Evolutionary conservation across 2,797 vertebrate species (phyloP), one percentile per base, ranked within the genome.

Genomic region (Macrochelys suwanniensis): DNA sequence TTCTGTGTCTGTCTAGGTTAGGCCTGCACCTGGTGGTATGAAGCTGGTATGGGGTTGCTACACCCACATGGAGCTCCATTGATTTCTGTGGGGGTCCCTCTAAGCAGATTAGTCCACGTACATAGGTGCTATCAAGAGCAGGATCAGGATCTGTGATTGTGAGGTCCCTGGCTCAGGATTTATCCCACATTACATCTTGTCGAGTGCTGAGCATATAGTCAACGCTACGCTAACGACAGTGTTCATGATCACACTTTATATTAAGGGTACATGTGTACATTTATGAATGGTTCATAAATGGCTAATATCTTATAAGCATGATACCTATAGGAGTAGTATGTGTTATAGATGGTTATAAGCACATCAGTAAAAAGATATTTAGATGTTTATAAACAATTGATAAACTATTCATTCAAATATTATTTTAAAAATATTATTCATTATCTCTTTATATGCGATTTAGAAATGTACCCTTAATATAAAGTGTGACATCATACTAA

Each of bases 251-350:
- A 47, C 71, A 47, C 42, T 47, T 28, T 31, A 49, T 49, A 77
- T 13, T 77, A 47, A 77, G 26, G 74, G 6, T 26, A 47, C 25
- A 23, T 33, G 31, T 61, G 31, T 33, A 61, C 31, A 61, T 61
- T 33, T 61, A 31, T 61, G 57, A 61, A 61, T 61, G 57, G 57
- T 61, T 61, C 59, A 61, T 61, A 33, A 61, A 61, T 31, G 26
- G 31, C 57, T 59, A 26, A 59, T 61, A 61, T 61, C 59, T 33
- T 15, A 81, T 56, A 61, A 79, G 37, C 53, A 54, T 9, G 53
- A 23, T 23, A 6, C 51, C 68, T 77, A 28, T 45, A 0, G 0
- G 71, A 2, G 0, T 82, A 94, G 76, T 0, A 0, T 54, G 11
- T 81, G n/a, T 8, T 0, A 0, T 88, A 37, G 17, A 13, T 57